Percentiles rank a stretch among this genome's conserved stretches.
phyloP scores from a whole-genome alignment of 2,888 invertebrate species.

The Melolontha melolontha region DNA sequence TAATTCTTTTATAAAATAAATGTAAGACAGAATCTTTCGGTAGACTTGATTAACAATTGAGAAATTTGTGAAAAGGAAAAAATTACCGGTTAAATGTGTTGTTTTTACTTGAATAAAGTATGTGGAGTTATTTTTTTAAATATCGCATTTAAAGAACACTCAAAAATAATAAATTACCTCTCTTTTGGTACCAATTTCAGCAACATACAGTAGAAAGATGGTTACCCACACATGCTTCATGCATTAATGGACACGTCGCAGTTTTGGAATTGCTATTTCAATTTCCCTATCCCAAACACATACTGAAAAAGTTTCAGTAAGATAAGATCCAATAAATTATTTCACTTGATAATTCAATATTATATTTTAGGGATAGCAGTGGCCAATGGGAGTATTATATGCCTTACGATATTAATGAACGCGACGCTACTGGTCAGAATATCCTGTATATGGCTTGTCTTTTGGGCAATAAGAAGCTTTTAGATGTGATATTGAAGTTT shows the following conservation, averaged over 20 bases:
- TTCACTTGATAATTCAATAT: slow-evolving; percentile 17
- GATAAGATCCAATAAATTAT: slow-evolving; percentile 38
- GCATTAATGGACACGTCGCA: slow-evolving; percentile 86
- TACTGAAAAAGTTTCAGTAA: slow-evolving; percentile 73
- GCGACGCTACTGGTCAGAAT: slow-evolving; percentile 91
- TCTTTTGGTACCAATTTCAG: slow-evolving; percentile 60
- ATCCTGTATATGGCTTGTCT: slow-evolving; percentile 91
- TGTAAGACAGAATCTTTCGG: too few species aligned
- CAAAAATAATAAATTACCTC: too few species aligned
- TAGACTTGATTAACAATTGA: too few species aligned
- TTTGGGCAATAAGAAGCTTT: slow-evolving; percentile 82
- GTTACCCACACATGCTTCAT: slow-evolving; percentile 93
- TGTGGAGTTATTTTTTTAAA: too few species aligned
- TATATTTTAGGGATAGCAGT: slow-evolving; percentile 71
- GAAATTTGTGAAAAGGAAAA: too few species aligned
- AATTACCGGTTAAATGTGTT: too few species aligned
- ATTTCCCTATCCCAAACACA: slow-evolving; percentile 82
- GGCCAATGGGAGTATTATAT: slow-evolving; percentile 86
- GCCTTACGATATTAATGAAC: slow-evolving; percentile 93
- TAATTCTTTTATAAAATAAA: too few species aligned
- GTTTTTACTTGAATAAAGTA: too few species aligned
- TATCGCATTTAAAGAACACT: not conserved
- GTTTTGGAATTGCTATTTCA: slow-evolving; percentile 84
- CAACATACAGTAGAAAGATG: slow-evolving; percentile 92
- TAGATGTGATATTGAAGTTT: slow-evolving; percentile 81